Evolutionary conservation across 2,113 vertebrate genomes (phyloP).

Genomic region (Cricetomys ansorgei): DNA sequence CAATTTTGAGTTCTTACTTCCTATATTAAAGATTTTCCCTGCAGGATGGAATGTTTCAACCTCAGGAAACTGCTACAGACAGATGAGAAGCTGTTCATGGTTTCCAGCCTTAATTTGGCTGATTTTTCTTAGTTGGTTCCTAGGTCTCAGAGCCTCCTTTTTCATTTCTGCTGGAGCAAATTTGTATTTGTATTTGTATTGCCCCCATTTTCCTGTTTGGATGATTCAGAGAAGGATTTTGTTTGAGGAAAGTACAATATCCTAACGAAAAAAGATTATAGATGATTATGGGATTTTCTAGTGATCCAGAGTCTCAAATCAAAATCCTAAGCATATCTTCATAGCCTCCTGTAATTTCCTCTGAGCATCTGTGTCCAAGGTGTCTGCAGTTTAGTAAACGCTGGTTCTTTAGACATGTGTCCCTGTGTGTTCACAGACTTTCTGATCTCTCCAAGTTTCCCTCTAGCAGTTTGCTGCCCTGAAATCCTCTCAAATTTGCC

Average conservation of each 20-base stretch:
- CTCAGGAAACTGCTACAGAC: not conserved
- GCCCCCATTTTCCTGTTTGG: not conserved
- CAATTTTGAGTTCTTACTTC: not conserved
- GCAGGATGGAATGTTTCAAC: not conserved
- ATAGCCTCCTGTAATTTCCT: not conserved
- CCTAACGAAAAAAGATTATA: not conserved
- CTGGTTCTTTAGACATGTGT: not conserved
- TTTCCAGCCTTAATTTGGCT: not conserved
- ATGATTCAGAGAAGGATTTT: slow-evolving; percentile 31
- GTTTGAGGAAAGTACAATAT: not conserved
- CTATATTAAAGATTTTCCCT: not conserved
- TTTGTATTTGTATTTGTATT: not conserved
- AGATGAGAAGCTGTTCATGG: not conserved
- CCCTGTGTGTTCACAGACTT: not conserved
- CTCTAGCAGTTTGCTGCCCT: not conserved
- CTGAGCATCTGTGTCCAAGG: not conserved
- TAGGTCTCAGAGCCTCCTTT: not conserved
- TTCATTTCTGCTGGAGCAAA: not conserved
- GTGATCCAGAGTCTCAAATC: not conserved
- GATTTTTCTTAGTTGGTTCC: not conserved
- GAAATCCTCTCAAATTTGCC: not conserved
- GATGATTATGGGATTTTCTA: not conserved
- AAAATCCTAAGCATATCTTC: not conserved
- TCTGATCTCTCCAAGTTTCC: not conserved
- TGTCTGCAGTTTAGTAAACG: not conserved